Percentiles rank a stretch among this genome's conserved stretches.
phyloP scores from a whole-genome alignment of 2,888 invertebrate species.

The Fragum sueziense region DNA sequence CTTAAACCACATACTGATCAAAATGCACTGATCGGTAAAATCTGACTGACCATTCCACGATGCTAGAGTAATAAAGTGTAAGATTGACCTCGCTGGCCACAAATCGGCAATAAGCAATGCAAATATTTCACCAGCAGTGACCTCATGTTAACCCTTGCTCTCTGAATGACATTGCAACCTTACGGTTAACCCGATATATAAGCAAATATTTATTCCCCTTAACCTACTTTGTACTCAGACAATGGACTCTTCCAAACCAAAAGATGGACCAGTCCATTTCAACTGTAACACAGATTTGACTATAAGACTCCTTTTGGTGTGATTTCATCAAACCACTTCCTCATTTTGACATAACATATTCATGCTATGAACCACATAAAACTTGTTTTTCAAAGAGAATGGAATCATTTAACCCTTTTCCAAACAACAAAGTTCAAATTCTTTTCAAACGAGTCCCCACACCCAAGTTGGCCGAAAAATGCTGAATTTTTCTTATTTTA shows the following conservation, averaged over 20 bases:
- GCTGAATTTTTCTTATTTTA: no score
- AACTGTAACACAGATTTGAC: no score
- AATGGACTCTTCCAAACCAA: not conserved
- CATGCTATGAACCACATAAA: no score
- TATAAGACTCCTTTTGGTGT: no score
- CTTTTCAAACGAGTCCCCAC: no score
- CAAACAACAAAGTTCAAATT: not conserved
- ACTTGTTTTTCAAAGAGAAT: no score
- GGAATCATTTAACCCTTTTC: no score
- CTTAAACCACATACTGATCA: no score
- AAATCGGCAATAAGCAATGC: slow-evolving; percentile 20
- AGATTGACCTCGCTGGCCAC: slow-evolving; percentile 3
- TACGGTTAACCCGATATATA: slow-evolving; percentile 35
- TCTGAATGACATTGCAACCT: slow-evolving; percentile 54
- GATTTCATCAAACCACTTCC: no score
- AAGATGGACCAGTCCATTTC: not conserved
- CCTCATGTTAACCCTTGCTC: slow-evolving; percentile 56
- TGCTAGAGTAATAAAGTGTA: slow-evolving; percentile 19
- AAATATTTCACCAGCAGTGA: slow-evolving; percentile 46
- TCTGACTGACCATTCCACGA: not conserved
- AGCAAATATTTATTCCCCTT: slow-evolving; percentile 30
- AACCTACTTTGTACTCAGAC: not conserved
- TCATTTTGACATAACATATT: not conserved
- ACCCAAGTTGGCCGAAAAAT: no score
- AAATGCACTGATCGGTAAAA: not conserved